A percentile compares a stretch with the other conserved stretches of the same genome.
These are phyloP conservation scores for Euspilapteryx auroguttella DNA, from an alignment of 2,888 invertebrate species.

Conservation along the genomic window DNA sequence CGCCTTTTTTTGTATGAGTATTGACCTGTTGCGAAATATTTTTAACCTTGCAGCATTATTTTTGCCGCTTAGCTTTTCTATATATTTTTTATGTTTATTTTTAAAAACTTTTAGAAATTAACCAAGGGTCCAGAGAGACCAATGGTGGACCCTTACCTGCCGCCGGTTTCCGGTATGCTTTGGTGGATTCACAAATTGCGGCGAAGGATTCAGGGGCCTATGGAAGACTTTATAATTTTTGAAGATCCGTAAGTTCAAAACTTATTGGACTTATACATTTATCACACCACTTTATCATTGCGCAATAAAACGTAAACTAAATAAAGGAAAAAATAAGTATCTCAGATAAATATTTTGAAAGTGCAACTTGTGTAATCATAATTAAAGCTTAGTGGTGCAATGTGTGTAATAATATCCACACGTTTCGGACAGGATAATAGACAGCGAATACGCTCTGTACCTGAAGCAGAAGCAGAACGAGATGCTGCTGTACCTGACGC, in stretches of 20 bases:
- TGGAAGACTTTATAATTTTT: constrained; percentile 63
- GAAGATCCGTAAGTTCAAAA: constrained; percentile 70
- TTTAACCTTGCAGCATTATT: no score
- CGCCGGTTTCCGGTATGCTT: constrained; percentile 74
- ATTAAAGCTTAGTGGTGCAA: no score
- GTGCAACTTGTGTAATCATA: no score
- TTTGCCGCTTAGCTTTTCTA: no score
- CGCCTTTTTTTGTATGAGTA: no score
- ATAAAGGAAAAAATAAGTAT: no score
- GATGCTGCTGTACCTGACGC: constrained; percentile 66
- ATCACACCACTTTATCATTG: no score
- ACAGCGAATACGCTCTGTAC: constrained; percentile 57
- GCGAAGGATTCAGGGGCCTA: constrained; percentile 57
- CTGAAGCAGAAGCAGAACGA: constrained; percentile 65
- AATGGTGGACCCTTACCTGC: constrained; percentile 68
- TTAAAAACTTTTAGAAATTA: constrained; percentile 35
- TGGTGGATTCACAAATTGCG: constrained; percentile 72
- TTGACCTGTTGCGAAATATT: no score
- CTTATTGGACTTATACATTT: constrained; percentile 2
- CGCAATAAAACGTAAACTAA: no score
- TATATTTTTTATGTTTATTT: no score
- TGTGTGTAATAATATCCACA: no score
- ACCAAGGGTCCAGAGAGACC: constrained; percentile 44
- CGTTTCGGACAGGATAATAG: constrained; percentile 40
- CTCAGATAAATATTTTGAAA: no score